Evolutionary conservation across 2,113 vertebrate species (phyloP).

Genomic region (Forbesichthys agassizii): DNA sequence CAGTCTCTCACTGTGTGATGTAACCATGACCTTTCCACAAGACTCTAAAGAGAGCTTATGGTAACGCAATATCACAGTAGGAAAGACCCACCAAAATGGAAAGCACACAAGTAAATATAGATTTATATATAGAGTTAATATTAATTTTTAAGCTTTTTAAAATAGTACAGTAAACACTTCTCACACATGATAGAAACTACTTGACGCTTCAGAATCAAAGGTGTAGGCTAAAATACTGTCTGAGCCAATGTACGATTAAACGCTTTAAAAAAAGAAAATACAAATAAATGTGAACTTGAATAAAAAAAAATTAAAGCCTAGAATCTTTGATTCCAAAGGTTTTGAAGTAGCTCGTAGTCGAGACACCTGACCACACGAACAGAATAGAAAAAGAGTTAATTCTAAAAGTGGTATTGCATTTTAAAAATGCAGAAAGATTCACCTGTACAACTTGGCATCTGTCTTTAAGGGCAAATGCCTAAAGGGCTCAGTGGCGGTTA

Average conservation of each 20-base stretch:
- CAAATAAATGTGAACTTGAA: constrained; percentile 10
- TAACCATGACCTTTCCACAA: constrained; percentile 35
- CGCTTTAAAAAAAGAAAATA: constrained; percentile 9
- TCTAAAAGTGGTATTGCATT: constrained; percentile 97
- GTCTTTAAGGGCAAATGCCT: constrained; percentile 88
- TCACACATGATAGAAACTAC: constrained; percentile 99
- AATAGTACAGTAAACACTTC: constrained; percentile 99
- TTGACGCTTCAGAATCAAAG: constrained; percentile 85
- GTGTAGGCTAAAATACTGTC: constrained; percentile 81
- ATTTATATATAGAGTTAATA: constrained; percentile 86
- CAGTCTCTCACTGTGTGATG: constrained; percentile 17
- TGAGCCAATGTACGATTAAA: constrained; percentile 70
- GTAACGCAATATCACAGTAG: constrained; percentile 47
- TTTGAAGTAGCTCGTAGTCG: constrained; percentile 81
- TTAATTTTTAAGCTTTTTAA: constrained; percentile 95
- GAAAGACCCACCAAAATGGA: constrained; percentile 70
- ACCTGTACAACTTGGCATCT: constrained; percentile 93
- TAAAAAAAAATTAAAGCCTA: constrained; percentile 80
- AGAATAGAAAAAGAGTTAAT: constrained; percentile 96
- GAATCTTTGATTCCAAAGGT: constrained; percentile 87
- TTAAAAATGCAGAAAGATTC: constrained; percentile 92
- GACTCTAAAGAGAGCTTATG: constrained; percentile 32
- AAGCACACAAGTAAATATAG: constrained; percentile 86
- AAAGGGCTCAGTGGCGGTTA: constrained; percentile 90
- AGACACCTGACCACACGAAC: constrained; percentile 93